Evolutionary conservation across 2,797 vertebrate species (phyloP).

Genomic region (Acanthurus leucopareius): DNA sequence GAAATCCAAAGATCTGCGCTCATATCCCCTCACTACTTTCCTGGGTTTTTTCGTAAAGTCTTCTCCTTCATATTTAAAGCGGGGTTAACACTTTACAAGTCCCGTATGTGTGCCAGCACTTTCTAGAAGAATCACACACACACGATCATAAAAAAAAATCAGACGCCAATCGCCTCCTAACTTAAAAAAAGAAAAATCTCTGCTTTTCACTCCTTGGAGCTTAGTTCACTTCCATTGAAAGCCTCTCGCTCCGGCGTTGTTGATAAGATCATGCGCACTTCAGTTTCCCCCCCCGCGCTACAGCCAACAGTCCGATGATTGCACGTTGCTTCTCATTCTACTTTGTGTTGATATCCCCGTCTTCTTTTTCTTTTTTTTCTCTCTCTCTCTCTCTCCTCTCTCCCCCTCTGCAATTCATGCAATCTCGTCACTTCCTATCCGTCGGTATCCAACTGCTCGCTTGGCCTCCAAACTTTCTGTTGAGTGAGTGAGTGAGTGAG

Average conservation of each 20-base stretch:
- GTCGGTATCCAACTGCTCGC: slow-evolving; percentile 81
- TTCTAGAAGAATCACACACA: slow-evolving; percentile 36
- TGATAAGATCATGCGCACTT: slow-evolving; percentile 60
- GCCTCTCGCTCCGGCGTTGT: slow-evolving; percentile 53
- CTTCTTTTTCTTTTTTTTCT: slow-evolving; percentile 3
- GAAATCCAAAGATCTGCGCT: slow-evolving; percentile 53
- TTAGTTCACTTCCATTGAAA: slow-evolving; percentile 65
- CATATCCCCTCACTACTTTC: slow-evolving; percentile 61
- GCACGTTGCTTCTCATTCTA: slow-evolving; percentile 71
- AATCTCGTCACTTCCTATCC: slow-evolving; percentile 91
- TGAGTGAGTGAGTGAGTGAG: slow-evolving; percentile 52
- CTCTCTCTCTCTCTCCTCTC: not conserved
- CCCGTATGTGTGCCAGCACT: slow-evolving; percentile 33
- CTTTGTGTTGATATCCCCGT: slow-evolving; percentile 72
- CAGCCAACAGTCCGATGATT: slow-evolving; percentile 28
- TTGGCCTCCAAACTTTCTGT: slow-evolving; percentile 84
- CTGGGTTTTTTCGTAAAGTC: slow-evolving; percentile 48
- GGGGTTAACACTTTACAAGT: slow-evolving; percentile 21
- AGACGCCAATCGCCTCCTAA: slow-evolving; percentile 4
- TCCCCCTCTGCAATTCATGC: slow-evolving; percentile 55
- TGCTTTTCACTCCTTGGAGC: slow-evolving; percentile 53
- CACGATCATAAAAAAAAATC: slow-evolving; percentile 37
- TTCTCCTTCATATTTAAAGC: slow-evolving; percentile 53
- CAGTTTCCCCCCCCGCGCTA: not conserved
- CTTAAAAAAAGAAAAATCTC: slow-evolving; percentile 41